Conservation (phyloP, 2,888 invertebrate genomes). For the Ommatoiulus sabulosus region DNA sequence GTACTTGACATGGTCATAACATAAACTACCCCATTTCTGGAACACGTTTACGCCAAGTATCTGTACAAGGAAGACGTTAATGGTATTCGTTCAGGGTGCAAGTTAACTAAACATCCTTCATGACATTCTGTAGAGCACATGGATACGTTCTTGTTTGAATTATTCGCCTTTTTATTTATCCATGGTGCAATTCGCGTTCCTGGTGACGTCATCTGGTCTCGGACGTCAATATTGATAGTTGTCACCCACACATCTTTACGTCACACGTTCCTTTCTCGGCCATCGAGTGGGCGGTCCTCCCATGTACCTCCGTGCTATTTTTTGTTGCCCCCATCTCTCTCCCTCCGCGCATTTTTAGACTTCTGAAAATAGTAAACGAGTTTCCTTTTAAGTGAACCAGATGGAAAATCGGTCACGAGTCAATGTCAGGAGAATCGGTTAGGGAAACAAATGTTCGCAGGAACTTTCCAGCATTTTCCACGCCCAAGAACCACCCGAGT, state of each 20-base stretch:
- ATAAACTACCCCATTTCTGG: not conserved
- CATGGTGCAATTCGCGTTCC: not conserved
- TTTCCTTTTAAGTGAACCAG: slow-evolving; percentile 35
- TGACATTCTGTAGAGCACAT: not conserved
- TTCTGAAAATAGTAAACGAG: slow-evolving; percentile 42
- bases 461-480: too few species aligned
- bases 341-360: slow-evolving; percentile 20
- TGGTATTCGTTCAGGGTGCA: not conserved
- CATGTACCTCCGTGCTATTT: not conserved
- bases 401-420: slow-evolving; percentile 47
- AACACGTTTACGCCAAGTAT: too few species aligned
- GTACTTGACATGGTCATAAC: not conserved
- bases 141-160: not conserved
- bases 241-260: not conserved
- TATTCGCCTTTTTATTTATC: not conserved
- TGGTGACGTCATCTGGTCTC: not conserved
- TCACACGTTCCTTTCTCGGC: not conserved
- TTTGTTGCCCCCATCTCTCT: not conserved
- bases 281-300: not conserved
- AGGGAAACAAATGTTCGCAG: not conserved
- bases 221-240: not conserved
- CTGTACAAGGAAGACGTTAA: not conserved
- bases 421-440: slow-evolving; percentile 32
- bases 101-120: not conserved
- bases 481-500: too few species aligned